phyloP scores from a whole-genome alignment of 2,113 vertebrate species.

The Amblyornis subalaris region DNA sequence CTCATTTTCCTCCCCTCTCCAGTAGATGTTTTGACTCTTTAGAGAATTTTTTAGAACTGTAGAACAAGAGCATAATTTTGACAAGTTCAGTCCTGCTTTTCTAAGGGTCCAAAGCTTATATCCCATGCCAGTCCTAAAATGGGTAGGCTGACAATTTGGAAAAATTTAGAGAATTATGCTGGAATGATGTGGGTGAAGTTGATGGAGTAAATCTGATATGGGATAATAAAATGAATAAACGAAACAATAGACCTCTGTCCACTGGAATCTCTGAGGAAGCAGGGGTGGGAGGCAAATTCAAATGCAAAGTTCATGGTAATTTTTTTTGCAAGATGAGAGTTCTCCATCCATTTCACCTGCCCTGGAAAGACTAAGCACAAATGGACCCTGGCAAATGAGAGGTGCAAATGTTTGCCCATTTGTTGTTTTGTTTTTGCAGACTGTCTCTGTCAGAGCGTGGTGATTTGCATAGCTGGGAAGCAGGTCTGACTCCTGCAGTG shows the following conservation, averaged over 20 bases:
- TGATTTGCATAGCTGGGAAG: not conserved
- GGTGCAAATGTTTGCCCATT: not conserved
- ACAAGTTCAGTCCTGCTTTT: not conserved
- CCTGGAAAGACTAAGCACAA: not conserved
- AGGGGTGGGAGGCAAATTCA: not conserved
- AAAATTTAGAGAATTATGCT: not conserved
- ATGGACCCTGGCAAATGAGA: not conserved
- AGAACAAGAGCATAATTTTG: not conserved
- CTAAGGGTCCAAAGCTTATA: not conserved
- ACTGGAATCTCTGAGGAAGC: not conserved
- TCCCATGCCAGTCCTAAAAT: not conserved
- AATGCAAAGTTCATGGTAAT: not conserved
- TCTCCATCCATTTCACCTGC: not conserved
- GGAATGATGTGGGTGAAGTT: conserved; percentile 12
- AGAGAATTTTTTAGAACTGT: not conserved
- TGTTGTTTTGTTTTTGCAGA: conserved; percentile 12
- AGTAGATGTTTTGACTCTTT: not conserved
- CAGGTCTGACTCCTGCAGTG: not conserved
- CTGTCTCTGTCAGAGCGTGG: not conserved
- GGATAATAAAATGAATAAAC: not conserved
- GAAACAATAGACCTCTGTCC: not conserved
- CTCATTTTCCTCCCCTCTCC: not conserved
- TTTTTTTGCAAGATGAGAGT: not conserved
- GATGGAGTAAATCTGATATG: not conserved
- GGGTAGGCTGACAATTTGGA: not conserved